Percentiles rank a stretch among this genome's conserved stretches.
Evolutionary conservation across 2,888 invertebrate genomes (phyloP).

Genomic region (Venusia cambrica): DNA sequence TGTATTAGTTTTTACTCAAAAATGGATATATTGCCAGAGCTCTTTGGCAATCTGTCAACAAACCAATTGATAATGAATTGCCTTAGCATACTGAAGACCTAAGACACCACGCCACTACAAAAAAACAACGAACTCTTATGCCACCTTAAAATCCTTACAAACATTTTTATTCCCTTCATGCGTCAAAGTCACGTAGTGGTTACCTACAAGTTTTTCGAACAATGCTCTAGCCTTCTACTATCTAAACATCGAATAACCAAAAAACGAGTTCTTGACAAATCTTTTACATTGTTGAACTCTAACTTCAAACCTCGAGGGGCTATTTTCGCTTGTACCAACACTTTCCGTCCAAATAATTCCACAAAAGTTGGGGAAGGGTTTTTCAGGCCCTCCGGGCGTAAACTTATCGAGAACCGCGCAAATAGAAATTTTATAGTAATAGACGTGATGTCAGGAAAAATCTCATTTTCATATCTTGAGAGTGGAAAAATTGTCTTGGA

Average conservation of each 20-base stretch:
- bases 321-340: constrained; percentile 44
- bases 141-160: too few species aligned
- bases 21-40: too few species aligned
- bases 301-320: constrained; percentile 37
- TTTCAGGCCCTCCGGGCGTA: constrained; percentile 54
- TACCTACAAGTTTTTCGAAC: constrained; percentile 5
- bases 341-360: constrained; percentile 74
- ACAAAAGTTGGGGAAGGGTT: constrained; percentile 68
- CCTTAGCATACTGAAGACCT: too few species aligned
- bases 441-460: constrained; percentile 24
- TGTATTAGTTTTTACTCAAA: too few species aligned
- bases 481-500: constrained; percentile 23
- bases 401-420: constrained; percentile 56
- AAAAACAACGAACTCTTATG: too few species aligned
- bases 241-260: constrained; percentile 34
- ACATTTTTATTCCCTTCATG: too few species aligned
- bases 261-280: constrained; percentile 40
- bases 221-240: constrained; percentile 23
- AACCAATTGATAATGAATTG: too few species aligned
- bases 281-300: constrained; percentile 34
- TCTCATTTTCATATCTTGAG: constrained; percentile 31
- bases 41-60: too few species aligned
- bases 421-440: constrained; percentile 35
- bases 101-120: too few species aligned
- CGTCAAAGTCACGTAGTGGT: constrained; percentile 9